Base-by-base conservation (phyloP, 2,797 vertebrate genomes). In the Rhodeus uyekii region DNA sequence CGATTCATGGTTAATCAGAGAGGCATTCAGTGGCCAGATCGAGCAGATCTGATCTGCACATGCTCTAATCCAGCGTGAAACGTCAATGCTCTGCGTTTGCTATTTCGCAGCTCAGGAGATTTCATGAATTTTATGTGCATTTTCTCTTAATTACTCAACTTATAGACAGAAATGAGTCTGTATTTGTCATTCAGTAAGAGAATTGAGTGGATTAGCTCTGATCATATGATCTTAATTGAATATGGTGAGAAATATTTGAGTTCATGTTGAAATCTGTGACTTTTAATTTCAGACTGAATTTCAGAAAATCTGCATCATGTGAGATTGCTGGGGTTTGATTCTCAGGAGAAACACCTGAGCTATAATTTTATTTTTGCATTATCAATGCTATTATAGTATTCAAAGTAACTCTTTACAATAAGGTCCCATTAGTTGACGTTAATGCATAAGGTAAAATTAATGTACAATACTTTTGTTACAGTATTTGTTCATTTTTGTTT, bases 1-100 rank as follows among this genome's bases (percentile, higher is more conserved):
- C 8, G 46, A 67, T 82, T 84, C 60, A 82, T 50, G 46, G 73
- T 79, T 72, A 76, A 63, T 83, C 53, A 61, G 63, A 65, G 69
- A 46, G 61, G 63, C 69, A 60, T 83, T 83, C 84, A 80, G 42
- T 3, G 36, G 14, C 58, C 8, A 32, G 38, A 61, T 64, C 72
- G 44, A 73, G 84, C 34, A 50, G 84, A 65, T n/a, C n/a, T n/a
- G n/a, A n/a, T n/a, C 44, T 38, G 38, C 9, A 67, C 68, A 61
- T 13, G 12, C 79, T 24, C n/a, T 39, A 22, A 53, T 7, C 1
- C 61, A 53, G 3, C 50, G 39, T 29, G 14, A 22, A 46, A 48
- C 0, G 16, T 32, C 19, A 44, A 24, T 19, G 19, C 18, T 5
- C 19, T 74, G n/a, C n/a, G n/a, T n/a, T n/a, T n/a, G n/a, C n/a